Evolutionary conservation across 2,113 vertebrate species (phyloP).

Genomic region (Polypterus bichir): DNA sequence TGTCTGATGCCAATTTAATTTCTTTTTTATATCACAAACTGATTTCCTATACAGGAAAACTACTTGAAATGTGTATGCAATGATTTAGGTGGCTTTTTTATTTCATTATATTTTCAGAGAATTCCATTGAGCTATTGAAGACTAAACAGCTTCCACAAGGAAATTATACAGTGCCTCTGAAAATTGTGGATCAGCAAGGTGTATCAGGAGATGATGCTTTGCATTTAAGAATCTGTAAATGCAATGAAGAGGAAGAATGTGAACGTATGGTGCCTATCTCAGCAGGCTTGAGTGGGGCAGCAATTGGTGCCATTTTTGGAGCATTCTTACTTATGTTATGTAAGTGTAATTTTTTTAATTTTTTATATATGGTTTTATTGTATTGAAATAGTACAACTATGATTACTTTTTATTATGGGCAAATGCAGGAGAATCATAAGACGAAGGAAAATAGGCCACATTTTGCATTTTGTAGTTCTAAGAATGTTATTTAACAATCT

Average conservation of each 20-base stretch:
- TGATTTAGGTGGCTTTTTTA: too few species aligned
- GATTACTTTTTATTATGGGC: too few species aligned
- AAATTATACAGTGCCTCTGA: conserved; percentile 45
- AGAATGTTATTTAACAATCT: too few species aligned
- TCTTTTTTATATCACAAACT: too few species aligned
- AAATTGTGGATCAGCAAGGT: conserved; percentile 52
- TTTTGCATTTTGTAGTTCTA: too few species aligned
- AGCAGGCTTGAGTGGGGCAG: conserved; percentile 20
- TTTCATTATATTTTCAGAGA: conserved; percentile 18
- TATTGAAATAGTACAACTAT: too few species aligned
- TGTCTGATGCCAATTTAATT: too few species aligned
- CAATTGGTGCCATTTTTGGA: conserved; percentile 30
- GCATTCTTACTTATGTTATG: conserved; percentile 43
- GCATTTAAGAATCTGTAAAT: conserved; percentile 45
- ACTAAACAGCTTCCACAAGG: conserved; percentile 35
- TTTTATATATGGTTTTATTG: too few species aligned
- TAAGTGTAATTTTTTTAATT: conserved; percentile 31
- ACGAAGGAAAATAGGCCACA: too few species aligned
- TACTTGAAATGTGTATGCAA: too few species aligned
- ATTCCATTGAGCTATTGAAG: conserved; percentile 39
- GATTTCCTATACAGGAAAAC: too few species aligned
- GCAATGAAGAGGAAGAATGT: conserved; percentile 26
- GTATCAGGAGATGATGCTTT: conserved; percentile 20
- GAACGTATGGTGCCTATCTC: rapidly evolving
- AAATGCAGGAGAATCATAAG: too few species aligned